Conservation (phyloP, 1,140 invertebrate species). For the Lerema accius region DNA sequence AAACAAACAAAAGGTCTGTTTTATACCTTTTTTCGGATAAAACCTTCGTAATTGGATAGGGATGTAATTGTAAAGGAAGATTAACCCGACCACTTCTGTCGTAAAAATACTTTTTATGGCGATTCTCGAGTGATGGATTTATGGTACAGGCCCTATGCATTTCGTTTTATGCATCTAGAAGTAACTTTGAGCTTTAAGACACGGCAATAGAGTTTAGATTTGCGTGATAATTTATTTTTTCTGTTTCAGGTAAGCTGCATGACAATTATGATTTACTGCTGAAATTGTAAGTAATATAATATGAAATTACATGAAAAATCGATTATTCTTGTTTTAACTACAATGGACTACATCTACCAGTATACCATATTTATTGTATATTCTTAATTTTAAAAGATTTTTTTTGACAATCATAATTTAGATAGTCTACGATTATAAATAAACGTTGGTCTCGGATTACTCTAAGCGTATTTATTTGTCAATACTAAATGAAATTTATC, state of each 20-base stretch:
- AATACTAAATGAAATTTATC: too few species aligned
- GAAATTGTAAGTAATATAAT: slow-evolving; percentile 2
- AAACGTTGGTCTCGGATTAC: too few species aligned
- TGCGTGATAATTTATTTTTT: not conserved
- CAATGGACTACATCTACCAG: too few species aligned
- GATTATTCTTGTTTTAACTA: too few species aligned
- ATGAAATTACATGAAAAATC: too few species aligned
- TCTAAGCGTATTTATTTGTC: too few species aligned
- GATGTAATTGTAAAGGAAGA: slow-evolving; percentile 58
- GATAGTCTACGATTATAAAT: too few species aligned
- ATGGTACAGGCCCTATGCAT: slow-evolving; percentile 37
- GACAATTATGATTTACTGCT: slow-evolving; percentile 8
- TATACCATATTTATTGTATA: too few species aligned
- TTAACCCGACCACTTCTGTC: slow-evolving; percentile 47
- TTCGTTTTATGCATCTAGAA: not conserved
- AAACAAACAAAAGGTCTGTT: slow-evolving; percentile 52
- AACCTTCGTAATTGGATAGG: slow-evolving; percentile 66
- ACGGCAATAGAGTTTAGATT: not conserved
- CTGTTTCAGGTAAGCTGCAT: slow-evolving; percentile 24
- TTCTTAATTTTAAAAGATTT: too few species aligned
- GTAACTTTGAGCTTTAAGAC: slow-evolving; percentile 8
- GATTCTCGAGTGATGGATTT: slow-evolving; percentile 56
- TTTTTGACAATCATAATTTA: too few species aligned
- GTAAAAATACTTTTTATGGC: slow-evolving; percentile 50
- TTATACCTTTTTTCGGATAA: slow-evolving; percentile 48